Conservation (phyloP, 2,797 vertebrate genomes). For the Smutsia temminckii region DNA sequence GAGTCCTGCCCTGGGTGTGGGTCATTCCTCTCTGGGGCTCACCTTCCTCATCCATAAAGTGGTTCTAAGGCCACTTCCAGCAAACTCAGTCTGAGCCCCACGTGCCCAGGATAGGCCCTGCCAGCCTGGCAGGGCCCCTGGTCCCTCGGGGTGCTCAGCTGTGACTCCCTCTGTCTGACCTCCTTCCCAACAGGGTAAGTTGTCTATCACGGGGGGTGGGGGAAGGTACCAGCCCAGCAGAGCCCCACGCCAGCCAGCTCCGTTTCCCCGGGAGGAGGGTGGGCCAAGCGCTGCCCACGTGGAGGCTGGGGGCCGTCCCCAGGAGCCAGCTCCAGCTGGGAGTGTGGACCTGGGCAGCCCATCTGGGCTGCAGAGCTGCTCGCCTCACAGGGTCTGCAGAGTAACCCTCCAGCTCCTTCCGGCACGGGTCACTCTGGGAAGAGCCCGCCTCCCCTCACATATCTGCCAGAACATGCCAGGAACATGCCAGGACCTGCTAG, state of each 20-base stretch:
- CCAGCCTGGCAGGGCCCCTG: neutral
- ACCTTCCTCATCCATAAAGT: neutral
- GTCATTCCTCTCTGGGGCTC: neutral
- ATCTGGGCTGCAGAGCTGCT: neutral
- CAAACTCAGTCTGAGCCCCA: neutral
- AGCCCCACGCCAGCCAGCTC: neutral
- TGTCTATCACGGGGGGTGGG: neutral
- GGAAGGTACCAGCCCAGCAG: too few species aligned
- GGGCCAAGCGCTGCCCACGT: neutral
- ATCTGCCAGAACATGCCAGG: neutral
- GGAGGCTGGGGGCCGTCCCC: neutral
- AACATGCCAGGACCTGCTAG: neutral
- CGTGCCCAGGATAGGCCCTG: neutral
- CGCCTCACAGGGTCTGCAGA: neutral
- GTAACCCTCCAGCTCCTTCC: neutral
- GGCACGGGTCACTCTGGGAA: neutral
- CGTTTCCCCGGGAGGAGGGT: neutral
- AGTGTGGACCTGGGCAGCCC: neutral
- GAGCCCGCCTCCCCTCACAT: rapidly evolving
- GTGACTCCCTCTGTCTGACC: neutral
- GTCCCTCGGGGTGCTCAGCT: neutral
- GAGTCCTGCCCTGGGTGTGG: too few species aligned
- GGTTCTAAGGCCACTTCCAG: neutral
- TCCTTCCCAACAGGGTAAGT: neutral
- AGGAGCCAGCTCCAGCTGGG: neutral